Evolutionary conservation across 2,888 invertebrate genomes (phyloP).

Genomic region (Alentia gelatinosa): DNA sequence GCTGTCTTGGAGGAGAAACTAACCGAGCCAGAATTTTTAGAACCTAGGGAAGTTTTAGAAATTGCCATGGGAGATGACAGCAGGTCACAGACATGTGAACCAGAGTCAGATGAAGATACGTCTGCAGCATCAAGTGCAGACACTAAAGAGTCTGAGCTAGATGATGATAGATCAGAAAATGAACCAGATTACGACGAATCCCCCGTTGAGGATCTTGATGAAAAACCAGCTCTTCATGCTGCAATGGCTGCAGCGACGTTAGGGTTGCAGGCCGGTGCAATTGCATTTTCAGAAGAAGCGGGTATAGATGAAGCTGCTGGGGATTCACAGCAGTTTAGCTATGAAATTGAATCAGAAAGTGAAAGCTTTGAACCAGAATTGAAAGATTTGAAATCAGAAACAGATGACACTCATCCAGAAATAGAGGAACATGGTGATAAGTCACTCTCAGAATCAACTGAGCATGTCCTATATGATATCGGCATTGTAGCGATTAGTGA

Average conservation of each 20-base stretch:
- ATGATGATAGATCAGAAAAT: constrained; percentile 29
- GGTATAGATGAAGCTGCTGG: not conserved
- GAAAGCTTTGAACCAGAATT: constrained; percentile 38
- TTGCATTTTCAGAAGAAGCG: constrained; percentile 16
- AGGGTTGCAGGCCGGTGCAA: constrained; percentile 35
- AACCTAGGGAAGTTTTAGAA: constrained; percentile 49
- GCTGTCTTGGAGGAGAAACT: constrained; percentile 44
- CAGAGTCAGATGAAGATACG: constrained; percentile 38
- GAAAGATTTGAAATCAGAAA: constrained; percentile 13
- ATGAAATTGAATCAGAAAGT: not conserved
- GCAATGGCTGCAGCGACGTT: constrained; percentile 45
- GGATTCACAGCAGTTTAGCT: not conserved
- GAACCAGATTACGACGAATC: not conserved
- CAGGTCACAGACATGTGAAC: constrained; percentile 37
- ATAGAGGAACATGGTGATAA: not conserved
- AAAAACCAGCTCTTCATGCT: not conserved
- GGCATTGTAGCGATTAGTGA: not conserved
- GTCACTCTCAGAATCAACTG: not conserved
- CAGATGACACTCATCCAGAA: not conserved
- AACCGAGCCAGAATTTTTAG: constrained; percentile 47
- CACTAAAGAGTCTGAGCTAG: constrained; percentile 39
- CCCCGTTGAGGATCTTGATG: not conserved
- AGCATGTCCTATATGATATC: not conserved
- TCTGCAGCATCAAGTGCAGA: constrained; percentile 44
- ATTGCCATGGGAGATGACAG: constrained; percentile 52